Evolutionary conservation across 2,113 vertebrate genomes (phyloP).

Genomic region (Mastomys coucha): DNA sequence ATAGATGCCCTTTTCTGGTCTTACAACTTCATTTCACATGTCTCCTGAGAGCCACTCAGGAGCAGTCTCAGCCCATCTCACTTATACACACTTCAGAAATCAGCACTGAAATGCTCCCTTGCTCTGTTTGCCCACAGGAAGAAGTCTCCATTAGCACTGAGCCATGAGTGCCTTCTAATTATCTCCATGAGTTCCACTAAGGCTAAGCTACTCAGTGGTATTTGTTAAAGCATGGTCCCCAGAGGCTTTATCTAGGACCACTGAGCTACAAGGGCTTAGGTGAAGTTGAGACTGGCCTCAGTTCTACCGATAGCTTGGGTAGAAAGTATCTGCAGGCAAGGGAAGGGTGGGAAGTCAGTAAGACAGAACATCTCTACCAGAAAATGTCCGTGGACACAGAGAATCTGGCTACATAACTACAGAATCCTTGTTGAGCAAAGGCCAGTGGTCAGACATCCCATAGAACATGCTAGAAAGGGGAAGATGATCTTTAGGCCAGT

Average conservation of each 20-base stretch:
- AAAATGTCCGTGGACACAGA: neutral
- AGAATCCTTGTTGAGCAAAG: neutral
- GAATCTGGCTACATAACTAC: neutral
- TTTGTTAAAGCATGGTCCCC: neutral
- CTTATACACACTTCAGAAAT: neutral
- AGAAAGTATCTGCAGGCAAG: neutral
- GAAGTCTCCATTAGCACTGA: neutral
- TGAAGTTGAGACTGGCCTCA: too few species aligned
- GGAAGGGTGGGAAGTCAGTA: neutral
- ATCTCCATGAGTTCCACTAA: neutral
- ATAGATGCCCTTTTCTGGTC: neutral
- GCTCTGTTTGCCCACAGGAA: neutral
- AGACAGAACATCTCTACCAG: neutral
- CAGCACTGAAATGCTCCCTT: neutral
- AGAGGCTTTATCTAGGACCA: neutral
- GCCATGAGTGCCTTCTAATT: neutral
- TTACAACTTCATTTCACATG: neutral
- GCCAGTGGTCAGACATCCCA: neutral
- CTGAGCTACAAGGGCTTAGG: neutral
- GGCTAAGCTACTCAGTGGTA: neutral
- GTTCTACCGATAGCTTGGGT: neutral
- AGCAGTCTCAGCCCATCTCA: neutral
- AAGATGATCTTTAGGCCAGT: neutral
- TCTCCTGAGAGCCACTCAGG: neutral
- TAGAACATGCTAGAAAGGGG: neutral